Conservation (phyloP, 2,888 invertebrate species). For the Thereva nobilitata region DNA sequence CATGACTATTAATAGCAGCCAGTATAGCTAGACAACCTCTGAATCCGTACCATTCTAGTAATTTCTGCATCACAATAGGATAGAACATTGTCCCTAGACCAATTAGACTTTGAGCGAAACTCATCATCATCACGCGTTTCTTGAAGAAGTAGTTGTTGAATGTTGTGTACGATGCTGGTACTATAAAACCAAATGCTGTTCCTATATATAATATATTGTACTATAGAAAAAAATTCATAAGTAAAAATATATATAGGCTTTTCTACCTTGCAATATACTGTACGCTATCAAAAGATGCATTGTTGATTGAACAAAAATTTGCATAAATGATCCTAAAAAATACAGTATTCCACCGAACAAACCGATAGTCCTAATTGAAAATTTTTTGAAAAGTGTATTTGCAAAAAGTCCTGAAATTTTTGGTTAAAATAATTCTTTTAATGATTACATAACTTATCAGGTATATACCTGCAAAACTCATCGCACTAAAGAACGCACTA, state of each 20-base stretch:
- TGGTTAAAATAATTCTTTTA: background rate
- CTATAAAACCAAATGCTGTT: conserved; percentile 72
- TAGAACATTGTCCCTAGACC: conserved; percentile 71
- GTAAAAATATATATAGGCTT: background rate
- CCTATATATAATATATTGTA: conserved; percentile 57
- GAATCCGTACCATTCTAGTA: conserved; percentile 69
- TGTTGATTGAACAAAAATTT: conserved; percentile 67
- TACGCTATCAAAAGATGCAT: conserved; percentile 68
- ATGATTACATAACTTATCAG: background rate
- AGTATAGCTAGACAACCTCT: conserved; percentile 70
- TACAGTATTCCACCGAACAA: conserved; percentile 68
- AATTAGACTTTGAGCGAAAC: conserved; percentile 72
- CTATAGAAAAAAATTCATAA: background rate
- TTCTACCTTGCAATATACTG: conserved; percentile 65
- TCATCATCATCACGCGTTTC: conserved; percentile 73
- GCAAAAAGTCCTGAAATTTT: conserved; percentile 66
- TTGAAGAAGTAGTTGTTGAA: conserved; percentile 76
- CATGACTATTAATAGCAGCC: conserved; percentile 69
- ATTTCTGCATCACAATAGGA: conserved; percentile 67
- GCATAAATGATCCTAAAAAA: conserved; percentile 65
- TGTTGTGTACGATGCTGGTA: conserved; percentile 72
- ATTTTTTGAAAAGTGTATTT: conserved; percentile 68
- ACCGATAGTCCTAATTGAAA: conserved; percentile 69
- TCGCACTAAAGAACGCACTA: conserved; percentile 65
- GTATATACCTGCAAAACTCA: conserved; percentile 57